Conservation (phyloP, 2,113 vertebrate genomes). For the Sakesphorus luctuosus region DNA sequence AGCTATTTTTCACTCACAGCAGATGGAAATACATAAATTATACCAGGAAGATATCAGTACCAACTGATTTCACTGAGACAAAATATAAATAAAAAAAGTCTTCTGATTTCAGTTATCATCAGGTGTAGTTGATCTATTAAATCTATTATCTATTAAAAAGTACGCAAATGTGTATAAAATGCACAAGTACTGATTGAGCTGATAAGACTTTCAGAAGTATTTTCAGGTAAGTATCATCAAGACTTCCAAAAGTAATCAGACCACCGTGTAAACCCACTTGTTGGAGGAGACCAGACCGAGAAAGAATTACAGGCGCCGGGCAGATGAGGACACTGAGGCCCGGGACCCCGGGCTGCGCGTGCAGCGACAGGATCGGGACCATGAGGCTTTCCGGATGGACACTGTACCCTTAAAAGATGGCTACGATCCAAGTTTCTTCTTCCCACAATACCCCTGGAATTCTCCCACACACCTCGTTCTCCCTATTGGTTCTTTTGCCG, state of each 20-base stretch:
- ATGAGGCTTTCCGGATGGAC: too few species aligned
- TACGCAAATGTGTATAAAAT: neutral
- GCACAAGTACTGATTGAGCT: neutral
- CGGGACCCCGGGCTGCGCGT: too few species aligned
- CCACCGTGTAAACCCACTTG: rapidly evolving
- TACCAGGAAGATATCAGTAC: neutral
- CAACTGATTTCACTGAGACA: neutral
- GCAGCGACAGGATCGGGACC: too few species aligned
- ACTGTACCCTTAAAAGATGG: too few species aligned
- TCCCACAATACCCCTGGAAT: too few species aligned
- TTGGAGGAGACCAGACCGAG: too few species aligned
- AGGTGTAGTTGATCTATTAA: neutral
- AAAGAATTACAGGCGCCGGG: too few species aligned
- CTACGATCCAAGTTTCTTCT: too few species aligned
- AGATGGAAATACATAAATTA: neutral
- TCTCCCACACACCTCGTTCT: too few species aligned
- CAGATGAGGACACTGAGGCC: too few species aligned
- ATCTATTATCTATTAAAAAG: neutral
- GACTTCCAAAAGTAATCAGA: neutral
- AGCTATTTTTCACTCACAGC: neutral
- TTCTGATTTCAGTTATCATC: neutral
- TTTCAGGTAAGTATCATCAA: neutral
- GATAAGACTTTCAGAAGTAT: neutral
- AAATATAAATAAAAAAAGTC: neutral
- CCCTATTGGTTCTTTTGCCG: too few species aligned